These are phyloP conservation scores for Ramphastos sulfuratus DNA, from an alignment of 2,113 vertebrate genomes.

Conservation along the genomic window DNA sequence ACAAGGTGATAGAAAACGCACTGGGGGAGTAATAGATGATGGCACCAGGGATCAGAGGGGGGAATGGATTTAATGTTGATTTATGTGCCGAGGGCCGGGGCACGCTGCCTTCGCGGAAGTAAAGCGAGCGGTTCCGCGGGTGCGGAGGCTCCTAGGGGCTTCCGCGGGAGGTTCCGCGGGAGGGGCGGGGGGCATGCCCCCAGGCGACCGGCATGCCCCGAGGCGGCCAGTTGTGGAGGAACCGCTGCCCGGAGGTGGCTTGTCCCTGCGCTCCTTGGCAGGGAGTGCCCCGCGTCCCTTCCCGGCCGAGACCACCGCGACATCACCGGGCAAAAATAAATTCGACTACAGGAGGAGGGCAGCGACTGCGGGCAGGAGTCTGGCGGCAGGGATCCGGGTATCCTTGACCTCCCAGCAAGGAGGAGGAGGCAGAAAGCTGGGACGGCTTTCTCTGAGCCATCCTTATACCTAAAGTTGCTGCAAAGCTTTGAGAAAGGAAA, in stretches of 20 bases:
- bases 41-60: constrained; percentile 17
- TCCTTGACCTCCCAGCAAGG: background rate
- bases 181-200: background rate
- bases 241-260: background rate
- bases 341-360: background rate
- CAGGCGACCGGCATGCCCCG: background rate
- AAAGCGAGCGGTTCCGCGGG: background rate
- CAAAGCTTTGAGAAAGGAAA: background rate
- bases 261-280: background rate
- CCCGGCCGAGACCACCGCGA: background rate
- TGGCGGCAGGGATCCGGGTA: background rate
- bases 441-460: background rate
- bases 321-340: accelerated
- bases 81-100: background rate
- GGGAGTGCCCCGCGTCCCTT: background rate
- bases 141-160: background rate
- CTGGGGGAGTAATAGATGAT: constrained; percentile 12
- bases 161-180: background rate
- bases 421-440: background rate
- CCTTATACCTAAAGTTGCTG: background rate
- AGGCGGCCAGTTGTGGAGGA: background rate
- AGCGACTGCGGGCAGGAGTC: background rate
- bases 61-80: constrained; percentile 28
- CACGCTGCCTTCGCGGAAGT: background rate
- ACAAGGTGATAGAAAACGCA: constrained; percentile 54